Percentiles rank a stretch among this genome's conserved stretches.
These are phyloP conservation scores for Synodontis membranacea DNA, from an alignment of 2,113 vertebrate species.

Conservation along the genomic window DNA sequence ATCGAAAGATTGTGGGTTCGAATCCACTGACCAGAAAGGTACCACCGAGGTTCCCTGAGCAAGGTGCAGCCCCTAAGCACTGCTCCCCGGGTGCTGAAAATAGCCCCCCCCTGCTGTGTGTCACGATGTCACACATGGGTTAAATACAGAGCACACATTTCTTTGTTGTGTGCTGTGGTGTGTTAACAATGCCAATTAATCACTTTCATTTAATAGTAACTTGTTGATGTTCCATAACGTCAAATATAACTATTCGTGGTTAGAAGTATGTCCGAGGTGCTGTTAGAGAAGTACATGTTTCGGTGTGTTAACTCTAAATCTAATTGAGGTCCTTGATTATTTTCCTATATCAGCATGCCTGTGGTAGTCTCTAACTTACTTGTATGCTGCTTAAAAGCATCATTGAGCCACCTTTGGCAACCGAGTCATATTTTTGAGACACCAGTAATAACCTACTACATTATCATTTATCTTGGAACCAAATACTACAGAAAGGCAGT, in stretches of 20 bases:
- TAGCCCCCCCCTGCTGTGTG: too few relatives aligned
- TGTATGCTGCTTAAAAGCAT: too few relatives aligned
- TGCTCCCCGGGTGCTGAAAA: too few relatives aligned
- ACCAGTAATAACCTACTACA: not conserved
- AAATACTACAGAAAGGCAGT: not conserved
- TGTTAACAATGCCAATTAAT: too few relatives aligned
- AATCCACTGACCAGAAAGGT: too few relatives aligned
- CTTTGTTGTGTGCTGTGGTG: too few relatives aligned
- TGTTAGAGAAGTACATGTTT: not conserved
- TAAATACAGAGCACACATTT: too few relatives aligned
- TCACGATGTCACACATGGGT: too few relatives aligned
- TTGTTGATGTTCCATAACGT: not conserved
- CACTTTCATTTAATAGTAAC: too few relatives aligned
- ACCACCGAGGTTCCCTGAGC: too few relatives aligned
- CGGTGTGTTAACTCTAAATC: not conserved
- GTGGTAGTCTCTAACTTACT: not conserved
- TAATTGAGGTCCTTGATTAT: not conserved
- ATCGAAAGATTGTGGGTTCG: too few relatives aligned
- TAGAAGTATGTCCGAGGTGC: not conserved
- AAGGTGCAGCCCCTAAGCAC: too few relatives aligned
- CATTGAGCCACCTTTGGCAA: not conserved
- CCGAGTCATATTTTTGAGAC: not conserved
- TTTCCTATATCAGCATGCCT: not conserved
- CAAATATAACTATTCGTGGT: not conserved
- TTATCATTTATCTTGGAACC: slow-evolving; percentile 11